Conservation (phyloP, 1,140 invertebrate species). For the Lucilia sericata region DNA sequence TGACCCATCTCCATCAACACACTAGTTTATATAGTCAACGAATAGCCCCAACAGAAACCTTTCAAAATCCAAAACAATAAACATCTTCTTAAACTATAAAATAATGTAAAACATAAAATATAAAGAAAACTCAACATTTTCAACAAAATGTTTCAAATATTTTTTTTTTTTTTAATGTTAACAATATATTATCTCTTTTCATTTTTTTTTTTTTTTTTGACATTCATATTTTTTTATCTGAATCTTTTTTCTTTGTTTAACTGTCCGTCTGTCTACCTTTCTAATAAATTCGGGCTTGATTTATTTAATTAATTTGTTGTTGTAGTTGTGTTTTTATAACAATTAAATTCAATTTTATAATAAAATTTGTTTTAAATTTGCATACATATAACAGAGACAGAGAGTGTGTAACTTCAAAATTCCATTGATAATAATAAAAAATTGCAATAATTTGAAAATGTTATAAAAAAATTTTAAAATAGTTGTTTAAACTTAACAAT, state of each 20-base stretch:
- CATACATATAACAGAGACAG: neutral
- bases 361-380: neutral
- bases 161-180: neutral
- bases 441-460: neutral
- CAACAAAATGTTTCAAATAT: neutral
- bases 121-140: neutral
- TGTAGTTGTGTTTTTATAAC: neutral
- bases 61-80: neutral
- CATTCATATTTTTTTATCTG: neutral
- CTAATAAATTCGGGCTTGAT: neutral
- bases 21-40: slow-evolving; percentile 3
- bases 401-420: neutral
- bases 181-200: slow-evolving; percentile 1
- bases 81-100: no score
- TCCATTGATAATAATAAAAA: neutral
- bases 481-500: neutral
- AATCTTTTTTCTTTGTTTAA: neutral
- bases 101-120: neutral
- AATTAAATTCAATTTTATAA: neutral
- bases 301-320: neutral
- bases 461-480: neutral
- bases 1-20: neutral
- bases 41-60: neutral
- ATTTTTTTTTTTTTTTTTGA: neutral
- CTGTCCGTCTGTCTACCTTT: neutral